phyloP scores from a whole-genome alignment of 2,888 invertebrate genomes.

The Acholoe squamosa region DNA sequence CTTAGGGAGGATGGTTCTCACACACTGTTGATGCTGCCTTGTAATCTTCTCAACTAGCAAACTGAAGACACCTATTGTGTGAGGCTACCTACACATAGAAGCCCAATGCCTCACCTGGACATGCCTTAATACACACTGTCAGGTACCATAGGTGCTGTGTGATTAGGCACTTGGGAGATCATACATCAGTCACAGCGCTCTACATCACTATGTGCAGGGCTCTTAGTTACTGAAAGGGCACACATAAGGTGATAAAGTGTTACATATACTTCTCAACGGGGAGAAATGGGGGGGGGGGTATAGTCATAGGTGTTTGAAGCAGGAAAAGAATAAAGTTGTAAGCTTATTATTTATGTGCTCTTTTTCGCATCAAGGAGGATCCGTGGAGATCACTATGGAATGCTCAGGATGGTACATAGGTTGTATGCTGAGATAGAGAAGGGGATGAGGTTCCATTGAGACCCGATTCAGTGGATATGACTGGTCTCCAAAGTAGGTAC shows the following conservation, averaged over 20 bases:
- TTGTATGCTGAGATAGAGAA: background rate
- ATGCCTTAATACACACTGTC: background rate
- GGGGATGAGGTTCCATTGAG: background rate
- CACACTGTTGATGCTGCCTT: background rate
- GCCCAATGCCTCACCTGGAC: background rate
- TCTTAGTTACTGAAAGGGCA: background rate
- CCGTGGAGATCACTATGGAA: background rate
- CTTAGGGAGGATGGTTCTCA: background rate
- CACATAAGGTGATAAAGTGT: background rate
- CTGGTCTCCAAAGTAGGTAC: background rate
- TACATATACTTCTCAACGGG: background rate
- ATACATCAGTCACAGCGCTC: background rate
- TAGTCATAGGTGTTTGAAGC: background rate
- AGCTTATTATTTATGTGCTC: conserved; percentile 10
- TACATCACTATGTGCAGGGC: background rate
- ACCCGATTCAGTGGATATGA: background rate
- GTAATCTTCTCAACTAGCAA: background rate
- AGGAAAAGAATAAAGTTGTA: background rate
- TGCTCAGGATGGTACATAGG: background rate
- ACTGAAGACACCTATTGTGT: background rate
- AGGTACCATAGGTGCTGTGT: background rate
- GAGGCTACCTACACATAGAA: background rate
- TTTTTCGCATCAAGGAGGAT: background rate
- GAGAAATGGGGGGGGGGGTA: background rate
- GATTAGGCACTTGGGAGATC: background rate